Percentiles rank a stretch among this genome's conserved stretches.
phyloP scores from a whole-genome alignment of 2,113 vertebrate species.

The Isurus oxyrinchus region DNA sequence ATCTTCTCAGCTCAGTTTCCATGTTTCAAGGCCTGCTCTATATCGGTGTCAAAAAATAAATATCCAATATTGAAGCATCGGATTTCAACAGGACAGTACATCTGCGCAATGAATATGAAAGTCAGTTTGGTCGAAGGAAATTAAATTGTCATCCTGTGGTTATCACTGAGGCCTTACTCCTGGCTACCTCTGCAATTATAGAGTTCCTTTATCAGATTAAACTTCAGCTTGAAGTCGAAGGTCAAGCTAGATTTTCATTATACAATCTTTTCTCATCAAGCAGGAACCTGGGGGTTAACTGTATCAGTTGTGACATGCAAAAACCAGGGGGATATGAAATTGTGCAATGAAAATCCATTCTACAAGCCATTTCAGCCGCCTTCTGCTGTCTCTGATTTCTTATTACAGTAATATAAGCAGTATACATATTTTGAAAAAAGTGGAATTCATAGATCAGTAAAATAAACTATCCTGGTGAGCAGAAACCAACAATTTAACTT shows the following conservation, averaged over 20 bases:
- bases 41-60: background rate
- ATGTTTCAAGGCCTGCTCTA: background rate
- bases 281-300: constrained; percentile 47
- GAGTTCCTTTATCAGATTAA: constrained; percentile 50
- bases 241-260: constrained; percentile 50
- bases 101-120: background rate
- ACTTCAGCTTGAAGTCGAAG: constrained; percentile 47
- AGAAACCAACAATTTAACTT: background rate
- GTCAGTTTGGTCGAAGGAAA: constrained; percentile 37
- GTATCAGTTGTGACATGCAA: constrained; percentile 46
- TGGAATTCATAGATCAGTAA: background rate
- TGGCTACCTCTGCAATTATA: constrained; percentile 45
- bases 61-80: background rate
- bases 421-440: background rate
- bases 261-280: constrained; percentile 45
- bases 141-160: constrained; percentile 40
- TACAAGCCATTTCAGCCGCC: background rate
- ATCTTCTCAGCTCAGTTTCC: background rate
- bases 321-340: constrained; percentile 41
- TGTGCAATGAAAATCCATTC: constrained; percentile 7
- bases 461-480: background rate
- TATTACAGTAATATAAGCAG: background rate
- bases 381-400: background rate
- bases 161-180: constrained; percentile 45
- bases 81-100: background rate